phyloP scores from a whole-genome alignment of 2,797 vertebrate genomes.

The Lates japonicus region DNA sequence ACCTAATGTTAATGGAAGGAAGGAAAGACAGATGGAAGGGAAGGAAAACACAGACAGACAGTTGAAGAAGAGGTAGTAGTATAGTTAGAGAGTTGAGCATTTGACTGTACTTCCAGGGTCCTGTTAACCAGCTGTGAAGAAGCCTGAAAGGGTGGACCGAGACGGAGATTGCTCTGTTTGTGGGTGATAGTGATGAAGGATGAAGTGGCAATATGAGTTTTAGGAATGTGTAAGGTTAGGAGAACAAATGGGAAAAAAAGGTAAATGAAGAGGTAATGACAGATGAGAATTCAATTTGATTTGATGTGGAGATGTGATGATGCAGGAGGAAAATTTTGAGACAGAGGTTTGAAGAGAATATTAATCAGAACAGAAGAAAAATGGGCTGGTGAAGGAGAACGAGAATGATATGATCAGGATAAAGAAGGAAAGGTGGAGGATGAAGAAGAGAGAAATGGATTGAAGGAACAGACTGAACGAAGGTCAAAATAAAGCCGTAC shows the following conservation, averaged over 20 bases:
- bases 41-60: neutral
- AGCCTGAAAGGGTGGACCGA: conserved; percentile 13
- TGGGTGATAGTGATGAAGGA: neutral
- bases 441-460: neutral
- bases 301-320: neutral
- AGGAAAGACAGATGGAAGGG: conserved; percentile 16
- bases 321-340: neutral
- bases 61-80: too few relatives aligned
- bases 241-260: conserved; percentile 4
- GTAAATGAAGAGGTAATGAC: neutral
- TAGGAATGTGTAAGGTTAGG: neutral
- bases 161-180: conserved; percentile 26
- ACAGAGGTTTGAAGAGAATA: neutral
- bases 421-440: neutral
- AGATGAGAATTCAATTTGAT: neutral
- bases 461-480: neutral
- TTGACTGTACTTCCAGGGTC: conserved; percentile 16
- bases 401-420: neutral
- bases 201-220: neutral
- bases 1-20: conserved; percentile 35
- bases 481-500: neutral
- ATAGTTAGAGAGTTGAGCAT: too few relatives aligned
- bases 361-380: neutral
- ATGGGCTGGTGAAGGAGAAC: neutral
- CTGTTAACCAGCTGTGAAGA: conserved; percentile 32